These are phyloP conservation scores for Clupea harengus DNA, from an alignment of 2,113 vertebrate species.

Conservation along the genomic window DNA sequence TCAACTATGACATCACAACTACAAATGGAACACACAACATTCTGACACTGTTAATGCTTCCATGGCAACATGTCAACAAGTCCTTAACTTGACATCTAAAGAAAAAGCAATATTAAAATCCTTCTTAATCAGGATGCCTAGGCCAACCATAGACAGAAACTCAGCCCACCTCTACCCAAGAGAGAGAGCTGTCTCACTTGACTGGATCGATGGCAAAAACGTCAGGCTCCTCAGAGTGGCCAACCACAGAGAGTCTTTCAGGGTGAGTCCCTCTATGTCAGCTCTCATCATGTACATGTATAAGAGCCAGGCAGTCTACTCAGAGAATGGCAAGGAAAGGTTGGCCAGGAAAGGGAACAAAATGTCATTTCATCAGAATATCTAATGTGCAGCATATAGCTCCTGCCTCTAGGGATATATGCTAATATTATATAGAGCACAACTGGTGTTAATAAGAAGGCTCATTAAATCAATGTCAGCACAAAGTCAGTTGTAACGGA, in stretches of 20 bases:
- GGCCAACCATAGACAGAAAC: not conserved
- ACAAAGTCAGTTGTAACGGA: constrained; percentile 1
- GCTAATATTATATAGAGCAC: not conserved
- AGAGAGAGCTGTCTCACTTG: constrained; percentile 5
- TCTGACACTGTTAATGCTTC: not conserved
- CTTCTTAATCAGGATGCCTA: not conserved
- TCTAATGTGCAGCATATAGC: not conserved
- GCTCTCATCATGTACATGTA: not conserved
- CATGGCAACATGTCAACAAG: not conserved
- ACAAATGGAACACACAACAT: not conserved
- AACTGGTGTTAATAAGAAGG: not conserved
- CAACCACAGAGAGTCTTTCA: constrained; percentile 43
- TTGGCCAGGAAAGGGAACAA: not conserved
- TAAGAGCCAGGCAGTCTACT: not conserved
- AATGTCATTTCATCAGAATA: constrained; percentile 11
- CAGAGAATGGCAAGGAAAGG: not conserved
- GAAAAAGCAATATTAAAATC: not conserved
- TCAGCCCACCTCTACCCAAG: not conserved
- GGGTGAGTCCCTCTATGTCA: not conserved
- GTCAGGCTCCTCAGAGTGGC: constrained; percentile 33
- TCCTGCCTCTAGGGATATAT: not conserved
- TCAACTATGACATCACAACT: not conserved
- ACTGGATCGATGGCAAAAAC: constrained; percentile 43
- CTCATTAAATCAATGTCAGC: constrained; percentile 14
- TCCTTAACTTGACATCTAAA: not conserved